Evolutionary conservation across 2,888 invertebrate species (phyloP).

Genomic region (Pantelozetes paolii): DNA sequence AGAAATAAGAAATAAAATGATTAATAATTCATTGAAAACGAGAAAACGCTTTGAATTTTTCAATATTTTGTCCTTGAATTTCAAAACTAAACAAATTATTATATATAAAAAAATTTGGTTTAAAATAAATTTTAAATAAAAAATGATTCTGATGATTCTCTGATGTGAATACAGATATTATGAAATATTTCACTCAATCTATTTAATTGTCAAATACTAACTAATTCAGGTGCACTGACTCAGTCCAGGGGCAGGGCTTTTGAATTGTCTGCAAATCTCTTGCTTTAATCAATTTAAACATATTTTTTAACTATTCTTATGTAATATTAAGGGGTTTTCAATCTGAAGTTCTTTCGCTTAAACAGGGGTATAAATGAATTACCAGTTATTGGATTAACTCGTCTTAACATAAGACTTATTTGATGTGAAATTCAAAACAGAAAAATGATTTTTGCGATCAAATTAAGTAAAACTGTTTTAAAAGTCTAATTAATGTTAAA

Average conservation of each 20-base stretch:
- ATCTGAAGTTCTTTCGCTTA: no score
- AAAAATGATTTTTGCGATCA: neutral
- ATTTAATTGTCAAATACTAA: neutral
- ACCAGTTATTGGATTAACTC: neutral
- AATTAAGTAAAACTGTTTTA: neutral
- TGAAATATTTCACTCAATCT: neutral
- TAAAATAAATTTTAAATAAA: neutral
- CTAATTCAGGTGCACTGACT: neutral
- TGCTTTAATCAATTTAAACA: no score
- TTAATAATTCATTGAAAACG: slow-evolving; percentile 20
- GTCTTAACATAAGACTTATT: neutral
- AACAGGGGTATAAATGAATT: no score
- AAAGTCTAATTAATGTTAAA: slow-evolving; percentile 16
- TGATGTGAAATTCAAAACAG: neutral
- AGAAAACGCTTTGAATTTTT: neutral
- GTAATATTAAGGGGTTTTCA: no score
- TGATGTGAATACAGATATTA: neutral
- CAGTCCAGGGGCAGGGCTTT: neutral
- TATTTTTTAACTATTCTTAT: no score
- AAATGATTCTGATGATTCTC: neutral
- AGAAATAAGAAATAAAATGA: slow-evolving; percentile 22
- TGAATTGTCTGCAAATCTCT: neutral
- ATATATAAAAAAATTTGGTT: neutral
- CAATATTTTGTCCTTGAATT: slow-evolving; percentile 16
- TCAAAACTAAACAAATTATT: slow-evolving; percentile 6